phyloP scores from a whole-genome alignment of 2,888 invertebrate species.

The Kryphioiulus occultus region DNA sequence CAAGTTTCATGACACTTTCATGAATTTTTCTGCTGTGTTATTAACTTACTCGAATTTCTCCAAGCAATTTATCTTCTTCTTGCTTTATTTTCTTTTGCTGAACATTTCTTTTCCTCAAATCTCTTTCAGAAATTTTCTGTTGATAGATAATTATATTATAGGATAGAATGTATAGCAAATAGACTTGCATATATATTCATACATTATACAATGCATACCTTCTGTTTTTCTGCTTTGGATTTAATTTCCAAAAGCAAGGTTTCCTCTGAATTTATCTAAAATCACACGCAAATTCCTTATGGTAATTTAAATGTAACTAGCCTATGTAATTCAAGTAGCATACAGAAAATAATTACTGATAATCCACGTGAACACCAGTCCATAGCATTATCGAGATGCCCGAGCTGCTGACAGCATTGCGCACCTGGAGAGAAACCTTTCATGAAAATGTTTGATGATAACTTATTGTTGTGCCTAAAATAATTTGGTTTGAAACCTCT shows the following conservation, averaged over 20 bases:
- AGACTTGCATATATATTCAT: too few relatives aligned
- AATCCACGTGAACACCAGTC: conserved; percentile 76
- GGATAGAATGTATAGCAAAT: neutral
- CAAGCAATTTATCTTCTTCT: conserved; percentile 6
- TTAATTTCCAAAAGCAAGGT: conserved; percentile 68
- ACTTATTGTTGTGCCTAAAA: neutral
- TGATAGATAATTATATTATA: neutral
- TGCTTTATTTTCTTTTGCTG: conserved; percentile 44
- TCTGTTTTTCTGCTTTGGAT: conserved; percentile 66
- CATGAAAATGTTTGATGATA: neutral
- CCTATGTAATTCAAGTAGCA: neutral
- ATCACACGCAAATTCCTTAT: conserved; percentile 54
- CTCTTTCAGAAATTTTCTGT: conserved; percentile 67
- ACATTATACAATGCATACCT: conserved; percentile 61
- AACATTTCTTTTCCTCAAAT: conserved; percentile 66
- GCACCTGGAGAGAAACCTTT: conserved; percentile 70
- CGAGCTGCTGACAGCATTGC: conserved; percentile 73
- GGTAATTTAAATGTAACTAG: neutral
- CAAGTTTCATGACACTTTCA: neutral
- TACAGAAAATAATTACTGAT: conserved; percentile 18
- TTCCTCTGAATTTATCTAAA: conserved; percentile 66
- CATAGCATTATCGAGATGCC: conserved; percentile 75
- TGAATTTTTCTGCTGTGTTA: neutral
- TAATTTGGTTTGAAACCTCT: conserved; percentile 64
- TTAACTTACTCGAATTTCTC: conserved; percentile 43